A percentile compares a stretch with the other conserved stretches of the same genome.
phyloP scores from a whole-genome alignment of 2,888 invertebrate species.

The Brachyopa scutellaris region DNA sequence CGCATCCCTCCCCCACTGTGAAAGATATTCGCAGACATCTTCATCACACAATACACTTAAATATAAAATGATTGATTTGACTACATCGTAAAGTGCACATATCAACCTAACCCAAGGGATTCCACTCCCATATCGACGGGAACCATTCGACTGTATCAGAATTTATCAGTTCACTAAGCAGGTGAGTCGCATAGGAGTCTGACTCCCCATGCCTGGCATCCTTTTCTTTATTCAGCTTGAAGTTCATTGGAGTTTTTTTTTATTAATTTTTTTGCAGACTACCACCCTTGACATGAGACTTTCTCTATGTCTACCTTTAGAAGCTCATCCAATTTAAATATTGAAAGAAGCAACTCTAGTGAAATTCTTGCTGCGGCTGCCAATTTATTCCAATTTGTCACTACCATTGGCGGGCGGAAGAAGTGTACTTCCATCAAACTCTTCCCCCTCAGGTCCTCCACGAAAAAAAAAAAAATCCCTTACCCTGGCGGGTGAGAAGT shows the following conservation, averaged over 20 bases:
- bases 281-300: constrained; percentile 19
- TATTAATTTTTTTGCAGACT: constrained; percentile 21
- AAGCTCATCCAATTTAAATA: constrained; percentile 49
- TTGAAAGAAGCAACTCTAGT: constrained; percentile 23
- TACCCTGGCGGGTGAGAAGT: constrained; percentile 2
- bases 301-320: constrained; percentile 19
- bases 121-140: neutral
- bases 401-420: neutral
- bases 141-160: constrained; percentile 1
- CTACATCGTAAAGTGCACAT: neutral
- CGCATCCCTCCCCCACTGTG: neutral
- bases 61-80: constrained; percentile 27
- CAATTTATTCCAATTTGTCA: constrained; percentile 44
- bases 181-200: constrained; percentile 29
- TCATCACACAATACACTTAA: constrained; percentile 4
- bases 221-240: constrained; percentile 13
- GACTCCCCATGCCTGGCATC: constrained; percentile 10
- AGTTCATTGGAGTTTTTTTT: constrained; percentile 18
- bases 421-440: neutral
- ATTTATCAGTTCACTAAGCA: constrained; percentile 47
- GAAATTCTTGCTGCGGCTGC: constrained; percentile 31
- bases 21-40: constrained; percentile 25
- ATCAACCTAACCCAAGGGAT: neutral
- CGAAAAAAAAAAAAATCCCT: neutral
- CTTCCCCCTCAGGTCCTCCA: neutral